Evolutionary conservation across 2,113 vertebrate species (phyloP).

Genomic region (Oreochromis spilurus): DNA sequence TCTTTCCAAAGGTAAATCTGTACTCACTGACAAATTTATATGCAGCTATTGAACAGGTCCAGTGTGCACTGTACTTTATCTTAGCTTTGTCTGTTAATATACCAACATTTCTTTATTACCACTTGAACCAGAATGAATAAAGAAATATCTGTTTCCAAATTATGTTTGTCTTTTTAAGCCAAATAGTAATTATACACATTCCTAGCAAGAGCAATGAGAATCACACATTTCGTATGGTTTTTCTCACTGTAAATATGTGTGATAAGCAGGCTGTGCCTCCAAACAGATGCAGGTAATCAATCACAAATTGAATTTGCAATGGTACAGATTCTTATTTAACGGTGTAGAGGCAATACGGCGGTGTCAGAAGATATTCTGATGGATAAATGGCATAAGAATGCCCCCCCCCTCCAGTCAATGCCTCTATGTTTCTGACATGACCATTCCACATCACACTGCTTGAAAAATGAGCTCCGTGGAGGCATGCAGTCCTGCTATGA

Average conservation of each 20-base stretch:
- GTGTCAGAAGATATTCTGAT: constrained; percentile 81
- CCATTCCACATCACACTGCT: constrained; percentile 86
- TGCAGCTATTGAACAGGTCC: not conserved
- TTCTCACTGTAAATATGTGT: constrained; percentile 22
- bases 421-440: constrained; percentile 88
- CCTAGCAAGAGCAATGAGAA: not conserved
- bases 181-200: not conserved
- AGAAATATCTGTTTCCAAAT: not conserved
- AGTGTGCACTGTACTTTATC: not conserved
- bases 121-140: not conserved
- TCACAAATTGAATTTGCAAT: constrained; percentile 52
- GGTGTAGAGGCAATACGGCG: constrained; percentile 57
- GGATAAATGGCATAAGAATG: constrained; percentile 75
- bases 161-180: not conserved
- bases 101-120: not conserved
- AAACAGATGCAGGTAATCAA: constrained; percentile 56
- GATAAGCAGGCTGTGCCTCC: constrained; percentile 32
- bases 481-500: constrained; percentile 77
- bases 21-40: not conserved
- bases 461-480: constrained; percentile 88
- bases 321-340: constrained; percentile 74
- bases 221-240: not conserved
- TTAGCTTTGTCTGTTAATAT: not conserved
- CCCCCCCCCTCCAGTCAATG: constrained; percentile 47
- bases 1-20: not conserved